Evolutionary conservation across 2,888 invertebrate species (phyloP).

Genomic region (Tuberolachnus salignus): DNA sequence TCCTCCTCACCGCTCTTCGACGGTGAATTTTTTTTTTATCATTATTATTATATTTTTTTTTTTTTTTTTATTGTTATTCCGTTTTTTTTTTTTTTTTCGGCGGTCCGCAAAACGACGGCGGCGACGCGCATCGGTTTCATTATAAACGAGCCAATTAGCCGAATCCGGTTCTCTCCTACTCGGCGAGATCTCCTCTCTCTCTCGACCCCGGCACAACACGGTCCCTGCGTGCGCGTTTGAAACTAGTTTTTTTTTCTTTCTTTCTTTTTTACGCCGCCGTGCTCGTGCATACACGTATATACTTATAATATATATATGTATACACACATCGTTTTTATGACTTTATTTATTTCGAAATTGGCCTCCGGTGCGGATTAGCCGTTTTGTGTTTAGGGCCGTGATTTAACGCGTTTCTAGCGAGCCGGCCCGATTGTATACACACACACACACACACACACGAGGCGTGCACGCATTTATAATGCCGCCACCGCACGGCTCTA

Average conservation of each 20-base stretch:
- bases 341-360: slow-evolving; percentile 56
- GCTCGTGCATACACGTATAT: background rate
- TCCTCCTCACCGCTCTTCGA: background rate
- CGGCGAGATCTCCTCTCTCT: slow-evolving; percentile 16
- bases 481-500: slow-evolving; percentile 17
- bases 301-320: slow-evolving; percentile 2
- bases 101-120: slow-evolving; percentile 16
- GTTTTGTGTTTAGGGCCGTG: slow-evolving; percentile 52
- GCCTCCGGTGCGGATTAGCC: slow-evolving; percentile 56
- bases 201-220: background rate
- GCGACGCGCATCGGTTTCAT: slow-evolving; percentile 48
- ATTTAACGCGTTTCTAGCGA: slow-evolving; percentile 52
- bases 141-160: slow-evolving; percentile 56
- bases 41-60: background rate
- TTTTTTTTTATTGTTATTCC: background rate
- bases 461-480: slow-evolving; percentile 52
- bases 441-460: background rate
- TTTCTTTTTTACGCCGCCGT: slow-evolving; percentile 4
- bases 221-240: slow-evolving; percentile 9
- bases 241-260: slow-evolving; percentile 41
- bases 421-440: slow-evolving; percentile 26
- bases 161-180: slow-evolving; percentile 49
- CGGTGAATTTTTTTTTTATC: background rate
- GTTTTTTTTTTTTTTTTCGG: slow-evolving; percentile 15
- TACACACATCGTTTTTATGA: slow-evolving; percentile 43